phyloP scores from a whole-genome alignment of 2,888 invertebrate genomes.

The Ethmia dodecea region DNA sequence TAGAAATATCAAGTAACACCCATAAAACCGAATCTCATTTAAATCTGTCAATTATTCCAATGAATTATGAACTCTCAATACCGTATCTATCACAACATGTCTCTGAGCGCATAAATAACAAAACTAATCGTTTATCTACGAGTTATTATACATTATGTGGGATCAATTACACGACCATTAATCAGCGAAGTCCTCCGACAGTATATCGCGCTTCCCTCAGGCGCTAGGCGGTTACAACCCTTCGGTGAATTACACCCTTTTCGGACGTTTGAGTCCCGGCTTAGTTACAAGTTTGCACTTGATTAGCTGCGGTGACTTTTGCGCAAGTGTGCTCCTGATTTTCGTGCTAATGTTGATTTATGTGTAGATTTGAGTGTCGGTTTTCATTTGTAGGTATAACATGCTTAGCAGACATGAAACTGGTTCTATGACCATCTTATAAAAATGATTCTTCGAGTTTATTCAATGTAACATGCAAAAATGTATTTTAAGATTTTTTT shows the following conservation, averaged over 20 bases:
- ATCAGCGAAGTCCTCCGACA: constrained; percentile 58
- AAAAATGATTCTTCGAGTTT: too few species aligned
- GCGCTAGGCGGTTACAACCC: constrained; percentile 52
- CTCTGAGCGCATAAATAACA: constrained; percentile 18
- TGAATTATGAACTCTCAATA: too few species aligned
- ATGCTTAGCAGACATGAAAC: too few species aligned
- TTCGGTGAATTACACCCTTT: constrained; percentile 53
- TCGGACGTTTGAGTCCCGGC: constrained; percentile 26
- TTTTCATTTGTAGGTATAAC: too few species aligned
- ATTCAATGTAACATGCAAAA: too few species aligned
- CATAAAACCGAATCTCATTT: too few species aligned
- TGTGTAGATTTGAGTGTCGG: too few species aligned
- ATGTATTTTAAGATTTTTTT: too few species aligned
- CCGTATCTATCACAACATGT: constrained; percentile 11
- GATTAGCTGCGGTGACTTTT: constrained; percentile 55
- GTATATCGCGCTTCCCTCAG: constrained; percentile 54
- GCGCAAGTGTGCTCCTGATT: neutral
- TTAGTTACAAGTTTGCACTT: constrained; percentile 59
- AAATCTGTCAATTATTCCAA: too few species aligned
- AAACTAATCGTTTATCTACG: constrained; percentile 41
- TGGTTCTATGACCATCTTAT: too few species aligned
- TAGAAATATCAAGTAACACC: too few species aligned
- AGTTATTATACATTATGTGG: constrained; percentile 66
- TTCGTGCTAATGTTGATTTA: neutral
- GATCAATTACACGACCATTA: constrained; percentile 69